These are phyloP conservation scores for Indri indri DNA, from an alignment of 2,113 vertebrate species.

Conservation along the genomic window DNA sequence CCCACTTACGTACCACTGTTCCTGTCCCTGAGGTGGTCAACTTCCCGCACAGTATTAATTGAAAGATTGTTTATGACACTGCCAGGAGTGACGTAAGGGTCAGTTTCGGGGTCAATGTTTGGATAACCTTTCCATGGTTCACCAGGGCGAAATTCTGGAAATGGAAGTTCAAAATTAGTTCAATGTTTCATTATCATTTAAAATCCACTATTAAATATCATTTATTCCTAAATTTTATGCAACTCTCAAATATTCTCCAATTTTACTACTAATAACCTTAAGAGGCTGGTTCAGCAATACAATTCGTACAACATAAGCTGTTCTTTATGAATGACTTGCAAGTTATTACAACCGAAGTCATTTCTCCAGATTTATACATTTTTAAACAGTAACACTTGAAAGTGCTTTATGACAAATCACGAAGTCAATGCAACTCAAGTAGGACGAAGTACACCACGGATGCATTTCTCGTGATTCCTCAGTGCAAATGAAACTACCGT, in stretches of 20 bases:
- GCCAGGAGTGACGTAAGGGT: conserved; percentile 99
- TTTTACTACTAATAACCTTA: neutral
- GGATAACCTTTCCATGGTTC: conserved; percentile 99
- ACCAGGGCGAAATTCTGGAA: conserved; percentile 97
- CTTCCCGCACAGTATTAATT: conserved; percentile 99
- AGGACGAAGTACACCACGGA: neutral
- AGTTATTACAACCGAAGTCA: neutral
- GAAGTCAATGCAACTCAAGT: neutral
- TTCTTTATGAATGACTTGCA: neutral
- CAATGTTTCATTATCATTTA: neutral
- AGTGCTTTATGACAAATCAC: neutral
- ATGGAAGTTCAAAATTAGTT: conserved; percentile 19
- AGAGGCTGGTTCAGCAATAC: neutral
- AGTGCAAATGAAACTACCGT: rapidly evolving
- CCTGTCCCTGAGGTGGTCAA: conserved; percentile 99
- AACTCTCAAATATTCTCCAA: neutral
- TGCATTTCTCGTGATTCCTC: neutral
- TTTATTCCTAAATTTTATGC: neutral
- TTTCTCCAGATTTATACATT: neutral
- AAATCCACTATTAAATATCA: neutral
- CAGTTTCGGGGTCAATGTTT: conserved; percentile 99
- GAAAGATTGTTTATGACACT: conserved; percentile 99
- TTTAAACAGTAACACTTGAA: neutral
- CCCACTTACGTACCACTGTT: conserved; percentile 91
- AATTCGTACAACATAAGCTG: neutral